Percentiles rank a stretch among this genome's conserved stretches.
Evolutionary conservation across 1,140 invertebrate species (phyloP).

Genomic region (Macrocentrus cingulum): DNA sequence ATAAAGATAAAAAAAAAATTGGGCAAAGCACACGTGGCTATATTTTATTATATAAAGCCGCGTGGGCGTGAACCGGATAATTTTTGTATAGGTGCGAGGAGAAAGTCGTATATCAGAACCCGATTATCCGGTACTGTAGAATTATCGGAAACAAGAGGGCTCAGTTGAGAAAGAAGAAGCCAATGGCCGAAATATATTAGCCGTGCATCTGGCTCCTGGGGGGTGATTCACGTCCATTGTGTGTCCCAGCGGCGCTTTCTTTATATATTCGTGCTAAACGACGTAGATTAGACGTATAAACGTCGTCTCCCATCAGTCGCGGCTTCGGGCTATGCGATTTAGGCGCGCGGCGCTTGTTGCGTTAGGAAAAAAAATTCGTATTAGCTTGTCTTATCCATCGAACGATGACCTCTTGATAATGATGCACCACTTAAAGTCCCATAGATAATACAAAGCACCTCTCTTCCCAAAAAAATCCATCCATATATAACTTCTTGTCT

Average conservation of each 20-base stretch:
- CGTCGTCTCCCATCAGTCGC: neutral
- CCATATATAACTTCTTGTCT: neutral
- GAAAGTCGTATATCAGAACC: conserved; percentile 19
- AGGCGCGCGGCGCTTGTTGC: neutral
- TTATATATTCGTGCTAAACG: neutral
- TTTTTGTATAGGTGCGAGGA: conserved; percentile 8
- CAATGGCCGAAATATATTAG: neutral
- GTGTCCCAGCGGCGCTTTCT: neutral
- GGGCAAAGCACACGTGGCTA: conserved; percentile 3
- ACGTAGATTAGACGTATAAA: neutral
- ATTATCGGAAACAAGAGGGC: conserved; percentile 13
- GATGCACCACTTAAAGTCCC: neutral
- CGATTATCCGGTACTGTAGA: conserved; percentile 12
- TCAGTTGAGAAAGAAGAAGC: neutral
- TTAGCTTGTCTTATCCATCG: neutral
- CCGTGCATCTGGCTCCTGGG: neutral
- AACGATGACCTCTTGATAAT: neutral
- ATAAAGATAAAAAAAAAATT: neutral
- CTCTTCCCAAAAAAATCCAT: too few relatives aligned
- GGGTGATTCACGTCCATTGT: conserved; percentile 3
- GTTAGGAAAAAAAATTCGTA: too few relatives aligned
- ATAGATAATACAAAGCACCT: neutral
- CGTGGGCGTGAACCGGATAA: conserved; percentile 13
- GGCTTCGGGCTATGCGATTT: neutral
- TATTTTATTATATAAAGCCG: conserved; percentile 11